Base-by-base conservation (phyloP, 1,140 invertebrate species). In the Diorhabda carinulata region DNA sequence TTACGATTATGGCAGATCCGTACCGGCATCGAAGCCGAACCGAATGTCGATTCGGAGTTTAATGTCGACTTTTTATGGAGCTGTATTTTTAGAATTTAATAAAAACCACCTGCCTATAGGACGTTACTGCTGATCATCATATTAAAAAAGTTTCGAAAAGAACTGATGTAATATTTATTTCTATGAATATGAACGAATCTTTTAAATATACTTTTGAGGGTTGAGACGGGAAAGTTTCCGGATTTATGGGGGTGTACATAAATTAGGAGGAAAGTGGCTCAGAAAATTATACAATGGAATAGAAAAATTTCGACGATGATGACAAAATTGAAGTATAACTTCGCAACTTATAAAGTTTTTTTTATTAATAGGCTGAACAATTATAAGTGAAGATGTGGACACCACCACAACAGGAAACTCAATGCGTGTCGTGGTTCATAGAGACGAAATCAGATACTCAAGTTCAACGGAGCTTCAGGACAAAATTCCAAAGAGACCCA, bases 1-100 rank as follows among this genome's bases (percentile, higher is more conserved):
- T 64, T 64, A 64, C 63, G 63, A 41, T 64, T 64, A 64, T 64
- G 42, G 45, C 45, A 64, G 63, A 64, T 56, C 52, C 63, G 45
- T 52, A 57, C 45, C 63, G n/a, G 45, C 9, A 25, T 10, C 5
- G n/a, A 10, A 44, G 44, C 41, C 5, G 45, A 56, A 42, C 8
- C 7, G 43, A 3, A 64, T 64, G 63, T 64, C 63, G 45, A 64
- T 52, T 47, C 61, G 41, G 3, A 44, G 56, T 64, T 64, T 64
- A 56, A 64, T 57, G 63, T 64, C 40, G 63, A 64, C 52, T 47
- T 64, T 64, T 64, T 64, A 64, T 64, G 63, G 25, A 25, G 25
- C 44, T 4, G 47, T n/a, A 64, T 64, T 64, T 64, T 64, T 57
- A 56, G 63, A 64, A 64, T 64, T 64, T 64, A 64, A 64, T 64